Base-by-base conservation (phyloP, 2,797 vertebrate genomes). In the Anguilla obscura region DNA sequence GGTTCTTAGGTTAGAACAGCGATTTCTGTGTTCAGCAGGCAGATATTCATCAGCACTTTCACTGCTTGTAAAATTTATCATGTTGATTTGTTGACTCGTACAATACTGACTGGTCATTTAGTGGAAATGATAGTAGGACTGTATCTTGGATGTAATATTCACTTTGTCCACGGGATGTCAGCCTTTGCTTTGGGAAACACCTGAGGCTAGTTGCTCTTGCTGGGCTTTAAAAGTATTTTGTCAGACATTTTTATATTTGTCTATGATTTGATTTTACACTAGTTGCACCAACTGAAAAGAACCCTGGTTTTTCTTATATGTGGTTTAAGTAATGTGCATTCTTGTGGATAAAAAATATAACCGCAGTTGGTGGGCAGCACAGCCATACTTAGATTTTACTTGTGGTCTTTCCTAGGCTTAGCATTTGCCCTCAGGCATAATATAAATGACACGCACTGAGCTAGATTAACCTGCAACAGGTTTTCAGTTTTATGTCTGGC, bases 161-260 rank as follows among this genome's bases (percentile, higher is more conserved):
- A 84, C 10, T 27, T 56, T 88, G 60, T 71, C 63, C 87, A 85
- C 33, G 33, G 48, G 87, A 85, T 48, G 60, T 52, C 87, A 88
- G 80, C 36, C 24, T 33, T 63, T 69, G 56, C 76, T 30, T 76
- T 76, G 27, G 33, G 33, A 76, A 36, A 36, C 10, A 76, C 2
- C 71, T 76, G 33, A 14, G 30, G 71, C 71, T 76, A 33, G n/a
- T 27, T 76, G 30, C n/a, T 27, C 9, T 7, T 27, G 63, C 24
- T 69, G 7, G 63, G n/a, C n/a, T 69, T 69, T n/a, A 54, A 54
- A 54, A 54, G 52, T 54, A 16, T 18, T 58, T 16, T 3, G 0
- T 21, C 56, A 16, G 16, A 16, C 56, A 58, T 58, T 58, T 16
- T 14, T 18, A 58, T 14, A 58, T 58, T 16, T 58, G 14, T 16